Percentiles rank a stretch among this genome's conserved stretches.
These are phyloP conservation scores for Channa striata DNA, from an alignment of 2,797 vertebrate genomes.

Conservation along the genomic window DNA sequence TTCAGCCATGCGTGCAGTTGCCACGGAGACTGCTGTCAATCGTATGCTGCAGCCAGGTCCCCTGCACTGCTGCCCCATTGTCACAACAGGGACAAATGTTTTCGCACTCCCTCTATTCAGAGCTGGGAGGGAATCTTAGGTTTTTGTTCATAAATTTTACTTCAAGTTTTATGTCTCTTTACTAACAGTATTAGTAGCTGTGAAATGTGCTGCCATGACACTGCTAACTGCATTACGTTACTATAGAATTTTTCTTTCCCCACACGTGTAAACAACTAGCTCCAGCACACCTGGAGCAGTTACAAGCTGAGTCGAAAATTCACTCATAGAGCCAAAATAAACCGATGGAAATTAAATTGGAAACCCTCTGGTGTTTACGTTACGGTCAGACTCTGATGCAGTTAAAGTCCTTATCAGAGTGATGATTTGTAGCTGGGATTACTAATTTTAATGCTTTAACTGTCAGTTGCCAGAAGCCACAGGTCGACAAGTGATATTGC, in stretches of 20 bases:
- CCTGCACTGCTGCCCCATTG: constrained; percentile 51
- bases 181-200: not conserved
- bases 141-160: constrained; percentile 1
- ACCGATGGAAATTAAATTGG: constrained; percentile 22
- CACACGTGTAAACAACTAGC: not conserved
- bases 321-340: constrained; percentile 18
- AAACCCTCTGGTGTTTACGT: constrained; percentile 12
- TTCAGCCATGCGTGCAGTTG: constrained; percentile 74
- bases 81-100: constrained; percentile 24
- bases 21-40: constrained; percentile 63
- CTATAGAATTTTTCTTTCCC: not conserved
- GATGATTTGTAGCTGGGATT: constrained; percentile 52
- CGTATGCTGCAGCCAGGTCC: constrained; percentile 44
- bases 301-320: constrained; percentile 23
- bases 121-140: not conserved
- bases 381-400: constrained; percentile 26
- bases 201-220: not conserved
- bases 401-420: constrained; percentile 42
- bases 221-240: not conserved
- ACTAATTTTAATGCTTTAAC: constrained; percentile 21
- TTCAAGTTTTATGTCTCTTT: not conserved
- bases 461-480: constrained; percentile 43
- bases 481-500: constrained; percentile 57
- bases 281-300: constrained; percentile 44
- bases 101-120: not conserved